phyloP scores from a whole-genome alignment of 2,113 vertebrate genomes.

The Scortum barcoo region DNA sequence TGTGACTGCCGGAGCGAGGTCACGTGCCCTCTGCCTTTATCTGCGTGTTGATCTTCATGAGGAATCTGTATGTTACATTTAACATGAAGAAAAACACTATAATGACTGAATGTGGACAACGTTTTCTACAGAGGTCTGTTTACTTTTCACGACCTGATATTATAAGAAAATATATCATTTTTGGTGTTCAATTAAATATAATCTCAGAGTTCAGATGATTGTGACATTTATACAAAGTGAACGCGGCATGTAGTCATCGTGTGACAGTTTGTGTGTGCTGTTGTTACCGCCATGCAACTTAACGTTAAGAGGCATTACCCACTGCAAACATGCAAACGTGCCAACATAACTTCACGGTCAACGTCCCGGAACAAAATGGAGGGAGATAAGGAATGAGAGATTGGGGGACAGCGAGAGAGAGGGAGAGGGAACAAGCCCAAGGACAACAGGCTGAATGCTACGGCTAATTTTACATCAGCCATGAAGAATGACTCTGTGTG shows the following conservation, averaged over 20 bases:
- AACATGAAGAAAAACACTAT: neutral
- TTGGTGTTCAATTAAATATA: neutral
- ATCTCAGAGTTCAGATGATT: no score
- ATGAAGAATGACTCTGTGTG: conserved; percentile 47
- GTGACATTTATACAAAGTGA: neutral
- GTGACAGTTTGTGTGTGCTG: conserved; percentile 6
- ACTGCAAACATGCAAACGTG: conserved; percentile 1
- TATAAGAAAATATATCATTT: neutral
- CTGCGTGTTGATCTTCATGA: neutral
- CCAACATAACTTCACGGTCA: conserved; percentile 44
- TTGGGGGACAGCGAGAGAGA: no score
- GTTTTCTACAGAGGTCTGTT: neutral
- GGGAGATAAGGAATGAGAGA: conserved; percentile 34
- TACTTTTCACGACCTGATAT: neutral
- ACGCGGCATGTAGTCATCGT: neutral
- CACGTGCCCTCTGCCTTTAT: neutral
- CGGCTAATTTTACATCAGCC: conserved; percentile 66
- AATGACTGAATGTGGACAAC: neutral
- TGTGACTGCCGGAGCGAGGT: conserved; percentile 53
- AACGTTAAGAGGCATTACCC: no score
- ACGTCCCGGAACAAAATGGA: conserved; percentile 59
- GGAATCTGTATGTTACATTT: neutral
- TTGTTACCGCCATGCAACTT: no score
- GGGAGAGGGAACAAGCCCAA: conserved; percentile 48
- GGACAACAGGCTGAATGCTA: conserved; percentile 54